Conservation (phyloP, 2,888 invertebrate genomes). For the Caenorhabditis japonica region DNA sequence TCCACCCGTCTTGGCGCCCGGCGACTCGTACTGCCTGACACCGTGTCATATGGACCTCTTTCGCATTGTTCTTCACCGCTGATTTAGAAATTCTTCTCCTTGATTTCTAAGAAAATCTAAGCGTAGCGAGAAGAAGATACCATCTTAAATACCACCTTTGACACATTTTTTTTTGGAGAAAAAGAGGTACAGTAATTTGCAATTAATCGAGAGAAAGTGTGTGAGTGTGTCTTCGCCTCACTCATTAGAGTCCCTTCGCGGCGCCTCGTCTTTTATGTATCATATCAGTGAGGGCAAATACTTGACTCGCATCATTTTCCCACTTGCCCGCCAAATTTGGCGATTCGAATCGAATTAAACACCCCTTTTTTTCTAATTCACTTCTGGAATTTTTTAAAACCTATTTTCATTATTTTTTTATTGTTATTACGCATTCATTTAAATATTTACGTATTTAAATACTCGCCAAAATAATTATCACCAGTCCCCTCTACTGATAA, state of each 20-base stretch:
- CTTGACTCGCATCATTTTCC: background rate
- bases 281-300: constrained; percentile 45
- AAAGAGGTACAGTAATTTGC: background rate
- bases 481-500: constrained; percentile 9
- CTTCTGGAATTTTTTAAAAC: background rate
- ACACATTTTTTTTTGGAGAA: background rate
- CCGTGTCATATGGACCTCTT: constrained; percentile 7
- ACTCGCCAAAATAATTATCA: background rate
- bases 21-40: constrained; percentile 19
- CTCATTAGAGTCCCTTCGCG: constrained; percentile 33
- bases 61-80: background rate
- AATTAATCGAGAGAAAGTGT: background rate
- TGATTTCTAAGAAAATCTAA: no score
- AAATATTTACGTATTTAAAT: no score
- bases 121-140: no score
- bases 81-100: background rate
- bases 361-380: background rate
- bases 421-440: no score
- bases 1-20: background rate
- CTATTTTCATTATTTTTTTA: background rate
- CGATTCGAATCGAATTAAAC: constrained; percentile 7
- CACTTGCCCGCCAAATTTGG: constrained; percentile 19
- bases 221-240: no score
- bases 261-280: constrained; percentile 43
- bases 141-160: background rate